These are phyloP conservation scores for Mnemiopsis leidyi DNA, from an alignment of 37 sponge, comb jelly and placozoan species.

Conservation along the genomic window DNA sequence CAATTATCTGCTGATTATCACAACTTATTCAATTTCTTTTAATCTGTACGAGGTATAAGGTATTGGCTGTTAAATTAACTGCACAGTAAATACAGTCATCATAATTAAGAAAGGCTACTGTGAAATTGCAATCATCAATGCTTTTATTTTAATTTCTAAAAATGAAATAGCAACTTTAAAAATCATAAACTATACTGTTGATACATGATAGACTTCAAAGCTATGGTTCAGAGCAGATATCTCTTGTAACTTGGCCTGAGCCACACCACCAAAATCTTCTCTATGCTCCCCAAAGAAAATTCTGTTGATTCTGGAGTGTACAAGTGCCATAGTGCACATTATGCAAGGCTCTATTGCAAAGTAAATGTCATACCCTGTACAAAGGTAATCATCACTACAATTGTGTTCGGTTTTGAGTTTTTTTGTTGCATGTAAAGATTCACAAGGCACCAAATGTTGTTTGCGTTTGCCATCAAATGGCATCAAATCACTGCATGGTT, in stretches of 20 bases:
- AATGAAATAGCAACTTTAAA: too few relatives aligned
- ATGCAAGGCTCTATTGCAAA: slow-evolving; percentile 88
- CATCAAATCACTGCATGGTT: neutral
- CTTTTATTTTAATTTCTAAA: too few relatives aligned
- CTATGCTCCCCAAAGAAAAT: slow-evolving; percentile 78
- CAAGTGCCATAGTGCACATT: slow-evolving; percentile 99
- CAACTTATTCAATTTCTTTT: too few relatives aligned
- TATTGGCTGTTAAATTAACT: too few relatives aligned
- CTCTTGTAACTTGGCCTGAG: slow-evolving; percentile 78
- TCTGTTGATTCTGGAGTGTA: slow-evolving; percentile 84
- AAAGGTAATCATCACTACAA: slow-evolving; percentile 72
- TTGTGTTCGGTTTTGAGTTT: slow-evolving; percentile 3
- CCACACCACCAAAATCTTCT: slow-evolving; percentile 74
- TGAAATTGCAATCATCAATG: too few relatives aligned
- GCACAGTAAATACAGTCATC: too few relatives aligned
- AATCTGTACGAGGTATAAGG: too few relatives aligned
- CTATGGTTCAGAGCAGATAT: slow-evolving; percentile 88
- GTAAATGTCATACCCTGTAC: slow-evolving; percentile 89
- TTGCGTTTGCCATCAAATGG: neutral
- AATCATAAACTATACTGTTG: neutral
- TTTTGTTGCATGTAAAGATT: slow-evolving; percentile 66
- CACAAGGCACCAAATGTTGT: neutral
- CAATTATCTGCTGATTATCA: too few relatives aligned
- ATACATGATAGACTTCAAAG: slow-evolving; percentile 82
- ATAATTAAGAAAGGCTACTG: too few relatives aligned